These are phyloP conservation scores for Apis laboriosa DNA, from an alignment of 1,140 invertebrate species.

Conservation along the genomic window DNA sequence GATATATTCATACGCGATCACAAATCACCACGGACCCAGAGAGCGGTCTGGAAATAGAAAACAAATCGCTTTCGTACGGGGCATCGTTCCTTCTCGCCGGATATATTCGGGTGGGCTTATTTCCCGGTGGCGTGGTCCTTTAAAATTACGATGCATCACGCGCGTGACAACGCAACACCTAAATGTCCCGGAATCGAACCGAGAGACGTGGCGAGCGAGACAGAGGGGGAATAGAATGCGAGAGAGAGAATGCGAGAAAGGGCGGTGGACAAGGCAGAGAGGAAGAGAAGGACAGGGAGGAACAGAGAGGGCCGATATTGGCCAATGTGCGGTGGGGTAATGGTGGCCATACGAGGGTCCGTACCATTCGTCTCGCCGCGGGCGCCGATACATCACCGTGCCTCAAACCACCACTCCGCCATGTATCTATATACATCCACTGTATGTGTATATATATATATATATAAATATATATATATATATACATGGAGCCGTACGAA, in stretches of 20 bases:
- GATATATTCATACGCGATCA: slow-evolving; percentile 35
- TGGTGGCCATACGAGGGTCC: slow-evolving; percentile 75
- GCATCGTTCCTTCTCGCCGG: not conserved
- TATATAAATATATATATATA: slow-evolving; percentile 40
- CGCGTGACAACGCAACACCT: slow-evolving; percentile 56
- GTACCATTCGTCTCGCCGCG: slow-evolving; percentile 78
- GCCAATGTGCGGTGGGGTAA: slow-evolving; percentile 74
- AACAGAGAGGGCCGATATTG: slow-evolving; percentile 70
- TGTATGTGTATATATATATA: slow-evolving; percentile 1
- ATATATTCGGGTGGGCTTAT: slow-evolving; percentile 23
- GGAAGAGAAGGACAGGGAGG: slow-evolving; percentile 8
- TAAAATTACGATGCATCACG: slow-evolving; percentile 58
- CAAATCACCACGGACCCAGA: slow-evolving; percentile 23
- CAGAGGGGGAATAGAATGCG: not conserved
- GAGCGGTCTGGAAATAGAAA: slow-evolving; percentile 32
- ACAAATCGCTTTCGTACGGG: slow-evolving; percentile 53
- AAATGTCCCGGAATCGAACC: slow-evolving; percentile 40
- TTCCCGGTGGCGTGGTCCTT: slow-evolving; percentile 24
- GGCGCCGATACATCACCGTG: slow-evolving; percentile 79
- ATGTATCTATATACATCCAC: slow-evolving; percentile 68
- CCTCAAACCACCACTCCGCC: slow-evolving; percentile 71
- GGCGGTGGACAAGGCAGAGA: not conserved
- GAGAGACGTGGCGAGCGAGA: not conserved
- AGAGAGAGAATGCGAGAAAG: not conserved
- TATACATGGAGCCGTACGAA: slow-evolving; percentile 58